Conservation (phyloP, 2,797 vertebrate species). For the Mustela erminea region DNA sequence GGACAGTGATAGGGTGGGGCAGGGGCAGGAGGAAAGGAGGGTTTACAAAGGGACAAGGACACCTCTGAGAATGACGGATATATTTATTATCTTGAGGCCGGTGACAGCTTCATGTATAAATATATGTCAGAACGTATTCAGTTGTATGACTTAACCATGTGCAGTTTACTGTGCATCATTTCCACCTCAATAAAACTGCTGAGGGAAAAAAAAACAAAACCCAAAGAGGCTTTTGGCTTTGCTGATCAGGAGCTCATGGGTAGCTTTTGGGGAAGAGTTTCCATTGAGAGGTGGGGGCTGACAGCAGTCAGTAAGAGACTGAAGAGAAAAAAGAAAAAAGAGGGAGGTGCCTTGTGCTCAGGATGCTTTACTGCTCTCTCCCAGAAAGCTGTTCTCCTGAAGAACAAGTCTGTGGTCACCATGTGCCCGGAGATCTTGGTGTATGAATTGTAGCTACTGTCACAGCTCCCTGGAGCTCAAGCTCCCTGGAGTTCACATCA, state of each 20-base stretch:
- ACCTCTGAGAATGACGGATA: background rate
- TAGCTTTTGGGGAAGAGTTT: background rate
- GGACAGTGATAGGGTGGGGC: background rate
- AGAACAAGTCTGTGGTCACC: background rate
- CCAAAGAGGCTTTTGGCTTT: background rate
- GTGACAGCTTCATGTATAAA: background rate
- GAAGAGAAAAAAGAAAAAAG: background rate
- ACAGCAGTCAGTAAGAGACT: background rate
- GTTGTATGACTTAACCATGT: background rate
- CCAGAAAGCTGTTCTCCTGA: background rate
- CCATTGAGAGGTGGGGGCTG: background rate
- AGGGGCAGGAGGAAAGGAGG: background rate
- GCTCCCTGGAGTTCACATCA: background rate
- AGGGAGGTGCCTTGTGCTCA: background rate
- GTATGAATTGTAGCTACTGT: background rate
- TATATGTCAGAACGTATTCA: background rate
- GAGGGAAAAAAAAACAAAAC: background rate
- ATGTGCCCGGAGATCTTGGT: fast-evolving
- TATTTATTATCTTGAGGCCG: background rate
- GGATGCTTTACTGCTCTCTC: background rate
- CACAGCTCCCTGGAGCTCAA: background rate
- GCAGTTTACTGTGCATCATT: background rate
- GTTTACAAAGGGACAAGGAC: background rate
- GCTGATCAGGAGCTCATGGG: background rate
- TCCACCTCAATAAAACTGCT: background rate